Base-by-base conservation (phyloP, 2,888 invertebrate genomes). In the Odontocolon sp. region DNA sequence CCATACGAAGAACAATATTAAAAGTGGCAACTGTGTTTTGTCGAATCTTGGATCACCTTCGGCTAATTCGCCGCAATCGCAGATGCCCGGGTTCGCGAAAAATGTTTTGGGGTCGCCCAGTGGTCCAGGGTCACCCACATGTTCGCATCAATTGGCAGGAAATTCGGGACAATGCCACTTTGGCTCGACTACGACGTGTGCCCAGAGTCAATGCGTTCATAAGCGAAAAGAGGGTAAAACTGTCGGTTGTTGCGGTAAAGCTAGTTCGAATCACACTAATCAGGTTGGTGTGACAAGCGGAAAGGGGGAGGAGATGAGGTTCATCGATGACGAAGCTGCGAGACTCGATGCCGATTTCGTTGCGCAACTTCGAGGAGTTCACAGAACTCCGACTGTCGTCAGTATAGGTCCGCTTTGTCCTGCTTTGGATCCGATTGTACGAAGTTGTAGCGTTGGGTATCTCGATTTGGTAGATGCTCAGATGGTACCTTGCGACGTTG, bases 361-460 rank as follows among this genome's bases (percentile, higher is more conserved):
- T 28, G 68, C 83, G 36, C 71, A 81, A 21, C n/a, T 77, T 0
- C 52, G 82, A 0, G 77, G 82, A 5, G 89, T 90, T 40, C 88
- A 86, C 40, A 88, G 94, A 54, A 87, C 88, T 0, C 93, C 94
- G 2, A 94, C 94, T 0, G 93, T 94, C 2, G 93, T 94, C 28
- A 94, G 94, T 0, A 94, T 94, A 73, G 94, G 94, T 38, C 94
- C 94, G 0, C 89, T 91, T 0, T 91, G 89, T 67, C 80, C 92
- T 9, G 91, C 93, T 0, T 92, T 92, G 23, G 95, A 95, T 84
- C 93, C 95, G 0, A 96, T 96, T 91, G 95, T 96, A 0, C 92
- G 97, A 28, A 96, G 96, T 87, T 96, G 97, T 89, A 97, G 97
- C 90, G 97, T 97, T 1, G 97, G 97, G 0, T 97, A 96, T 87